Percentiles rank a stretch among this genome's conserved stretches.
phyloP scores from a whole-genome alignment of 2,888 invertebrate species.

The Brachypterus glaber region DNA sequence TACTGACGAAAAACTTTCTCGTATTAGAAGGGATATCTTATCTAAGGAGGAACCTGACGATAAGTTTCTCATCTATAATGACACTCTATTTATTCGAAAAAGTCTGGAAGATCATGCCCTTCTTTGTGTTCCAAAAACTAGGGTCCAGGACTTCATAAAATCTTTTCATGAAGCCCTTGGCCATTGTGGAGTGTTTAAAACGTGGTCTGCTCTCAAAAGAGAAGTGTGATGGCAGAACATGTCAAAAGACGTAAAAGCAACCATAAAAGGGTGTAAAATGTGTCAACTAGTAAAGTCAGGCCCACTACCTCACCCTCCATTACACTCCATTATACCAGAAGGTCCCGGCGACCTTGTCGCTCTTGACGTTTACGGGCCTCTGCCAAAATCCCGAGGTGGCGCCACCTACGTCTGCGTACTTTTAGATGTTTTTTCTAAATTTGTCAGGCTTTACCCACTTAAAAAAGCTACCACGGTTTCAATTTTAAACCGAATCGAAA shows the following conservation, averaged over 20 bases:
- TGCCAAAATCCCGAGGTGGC: slow-evolving; percentile 9
- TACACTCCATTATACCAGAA: slow-evolving; percentile 7
- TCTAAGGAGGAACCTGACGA: too few relatives aligned
- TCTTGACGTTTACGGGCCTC: slow-evolving; percentile 10
- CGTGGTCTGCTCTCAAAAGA: background rate
- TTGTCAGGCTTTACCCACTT: slow-evolving; percentile 12
- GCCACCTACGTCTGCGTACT: slow-evolving; percentile 9
- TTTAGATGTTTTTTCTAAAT: slow-evolving; percentile 12
- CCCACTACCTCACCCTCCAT: background rate
- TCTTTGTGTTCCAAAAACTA: background rate
- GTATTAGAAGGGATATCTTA: too few relatives aligned
- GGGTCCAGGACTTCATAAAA: background rate
- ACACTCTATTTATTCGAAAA: background rate
- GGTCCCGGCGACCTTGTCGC: too few relatives aligned
- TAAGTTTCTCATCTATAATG: background rate
- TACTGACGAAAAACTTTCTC: background rate
- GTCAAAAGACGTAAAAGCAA: slow-evolving; percentile 4
- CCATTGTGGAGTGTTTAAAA: slow-evolving; percentile 13
- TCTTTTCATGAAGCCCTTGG: slow-evolving; percentile 3
- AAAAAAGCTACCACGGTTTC: slow-evolving; percentile 11
- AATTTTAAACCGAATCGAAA: slow-evolving; percentile 9
- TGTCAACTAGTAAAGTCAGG: slow-evolving; percentile 12
- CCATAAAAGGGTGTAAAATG: slow-evolving; percentile 9
- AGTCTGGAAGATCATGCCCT: background rate
- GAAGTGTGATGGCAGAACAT: slow-evolving; percentile 10